Evolutionary conservation across 2,797 vertebrate genomes (phyloP), one percentile per base, ranked within the genome.

Genomic region (Thripadectes ignobilis): DNA sequence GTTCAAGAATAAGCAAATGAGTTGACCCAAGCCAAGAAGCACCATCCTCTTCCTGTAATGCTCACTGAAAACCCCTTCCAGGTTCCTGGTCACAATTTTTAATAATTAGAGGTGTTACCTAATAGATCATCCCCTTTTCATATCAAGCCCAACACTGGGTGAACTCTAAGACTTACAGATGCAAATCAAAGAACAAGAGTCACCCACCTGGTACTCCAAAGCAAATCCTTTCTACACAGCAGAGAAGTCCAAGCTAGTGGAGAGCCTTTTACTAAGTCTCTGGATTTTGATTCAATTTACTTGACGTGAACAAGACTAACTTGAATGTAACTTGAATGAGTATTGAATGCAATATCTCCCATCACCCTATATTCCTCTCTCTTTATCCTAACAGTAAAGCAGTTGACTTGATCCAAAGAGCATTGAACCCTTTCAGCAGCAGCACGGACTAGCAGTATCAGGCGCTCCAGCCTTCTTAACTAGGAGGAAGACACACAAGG

Each of bases 401-500:
- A 58, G 19, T 10, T 2, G 6, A 81, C 48, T 10, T 46, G n/a
- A 48, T 21, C 8, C 19, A 58, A 74, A 76, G 30, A 61, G 34
- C 54, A 43, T 55, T 0, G 5, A 85, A 58, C 51, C 32, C 38
- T 65, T 84, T 27, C 49, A 59, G 34, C 38, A 93, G 30, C 39
- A 89, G 63, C 73, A 27, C 26, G 18, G 20, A n/a, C 13, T 14
- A 81, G 67, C 54, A 65, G 0, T 15, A 58, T 22, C 27, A 41
- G 32, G 9, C 21, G 18, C 54, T 59, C 38, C 21, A 69, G 30
- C 9, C 59, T 61, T 67, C 55, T 3, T 24, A 92, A 59, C 7
- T 14, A 73, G 57, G 32, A 93, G 36, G 26, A 95, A 59, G 21
- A 36, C 7, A 61, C 0, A 2, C 4, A 46, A 0, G 0, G 32